A percentile compares a stretch with the other conserved stretches of the same genome.
Evolutionary conservation across 2,888 invertebrate species (phyloP).

Genomic region (Drosophila neutralis): DNA sequence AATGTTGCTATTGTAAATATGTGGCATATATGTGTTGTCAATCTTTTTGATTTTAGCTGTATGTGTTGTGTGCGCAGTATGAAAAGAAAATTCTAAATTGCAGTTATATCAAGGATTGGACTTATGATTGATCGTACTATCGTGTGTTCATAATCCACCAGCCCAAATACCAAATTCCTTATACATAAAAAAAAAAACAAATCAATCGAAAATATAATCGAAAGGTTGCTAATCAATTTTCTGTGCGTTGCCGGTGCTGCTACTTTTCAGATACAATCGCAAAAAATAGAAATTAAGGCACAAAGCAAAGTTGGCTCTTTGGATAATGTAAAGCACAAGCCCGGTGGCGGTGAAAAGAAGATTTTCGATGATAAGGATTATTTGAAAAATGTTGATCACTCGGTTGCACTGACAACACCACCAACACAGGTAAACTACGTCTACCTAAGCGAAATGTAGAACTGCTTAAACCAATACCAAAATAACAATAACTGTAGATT

Average conservation of each 20-base stretch:
- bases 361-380: constrained; percentile 97
- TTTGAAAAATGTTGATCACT: constrained; percentile 90
- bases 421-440: constrained; percentile 86
- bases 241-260: constrained; percentile 78
- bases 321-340: constrained; percentile 94
- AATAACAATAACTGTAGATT: constrained; percentile 6
- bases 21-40: constrained; percentile 6
- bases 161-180: constrained; percentile 26
- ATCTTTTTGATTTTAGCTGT: constrained; percentile 35
- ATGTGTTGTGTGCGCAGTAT: constrained; percentile 38
- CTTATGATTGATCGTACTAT: constrained; percentile 16
- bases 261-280: constrained; percentile 91
- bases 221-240: constrained; percentile 67
- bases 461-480: background rate
- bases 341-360: constrained; percentile 97
- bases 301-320: constrained; percentile 96
- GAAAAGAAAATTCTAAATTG: constrained; percentile 60
- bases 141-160: constrained; percentile 39
- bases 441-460: constrained; percentile 54
- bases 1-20: constrained; percentile 18
- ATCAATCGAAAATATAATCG: constrained; percentile 11
- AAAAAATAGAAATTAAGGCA: constrained; percentile 96
- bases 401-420: constrained; percentile 86
- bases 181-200: constrained; percentile 12
- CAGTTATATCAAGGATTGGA: constrained; percentile 49